Evolutionary conservation across 2,888 invertebrate genomes (phyloP).

Genomic region (Pycnomerus fuliginosus): DNA sequence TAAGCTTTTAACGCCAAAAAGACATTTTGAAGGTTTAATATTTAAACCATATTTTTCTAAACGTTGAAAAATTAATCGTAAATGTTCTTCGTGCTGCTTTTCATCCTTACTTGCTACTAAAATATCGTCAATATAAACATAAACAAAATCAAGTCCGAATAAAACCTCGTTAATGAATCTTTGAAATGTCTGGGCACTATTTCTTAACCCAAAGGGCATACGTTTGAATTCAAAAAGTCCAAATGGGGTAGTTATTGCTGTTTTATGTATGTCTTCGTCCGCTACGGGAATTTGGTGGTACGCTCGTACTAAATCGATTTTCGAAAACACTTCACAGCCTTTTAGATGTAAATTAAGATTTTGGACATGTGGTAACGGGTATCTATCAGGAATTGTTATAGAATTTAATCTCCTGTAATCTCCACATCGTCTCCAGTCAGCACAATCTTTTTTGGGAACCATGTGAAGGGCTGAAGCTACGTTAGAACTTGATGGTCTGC

Average conservation of each 20-base stretch:
- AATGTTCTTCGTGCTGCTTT: constrained; percentile 8
- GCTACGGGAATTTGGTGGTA: constrained; percentile 45
- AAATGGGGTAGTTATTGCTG: constrained; percentile 20
- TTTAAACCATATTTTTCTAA: constrained; percentile 28
- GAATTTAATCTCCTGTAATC: constrained; percentile 44
- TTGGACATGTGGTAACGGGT: constrained; percentile 45
- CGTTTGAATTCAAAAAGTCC: constrained; percentile 16
- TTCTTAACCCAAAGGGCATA: constrained; percentile 16
- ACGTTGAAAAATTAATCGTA: constrained; percentile 21
- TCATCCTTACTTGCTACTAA: constrained; percentile 4
- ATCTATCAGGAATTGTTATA: constrained; percentile 52
- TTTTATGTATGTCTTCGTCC: constrained; percentile 35
- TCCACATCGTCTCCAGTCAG: constrained; percentile 44
- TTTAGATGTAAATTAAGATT: constrained; percentile 36
- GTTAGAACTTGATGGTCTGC: constrained; percentile 28
- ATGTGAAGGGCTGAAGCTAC: constrained; percentile 43
- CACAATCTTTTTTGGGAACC: constrained; percentile 38
- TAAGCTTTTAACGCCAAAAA: constrained; percentile 28
- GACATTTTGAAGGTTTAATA: constrained; percentile 36
- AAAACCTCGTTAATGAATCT: no score
- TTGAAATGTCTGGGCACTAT: constrained; percentile 21
- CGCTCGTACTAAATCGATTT: constrained; percentile 40
- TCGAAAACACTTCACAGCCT: constrained; percentile 34
- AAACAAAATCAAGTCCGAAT: constrained; percentile 13
- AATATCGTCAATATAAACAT: constrained; percentile 13